These are phyloP conservation scores for Vulpes ferrilata DNA, from an alignment of 2,113 vertebrate species.

Conservation along the genomic window DNA sequence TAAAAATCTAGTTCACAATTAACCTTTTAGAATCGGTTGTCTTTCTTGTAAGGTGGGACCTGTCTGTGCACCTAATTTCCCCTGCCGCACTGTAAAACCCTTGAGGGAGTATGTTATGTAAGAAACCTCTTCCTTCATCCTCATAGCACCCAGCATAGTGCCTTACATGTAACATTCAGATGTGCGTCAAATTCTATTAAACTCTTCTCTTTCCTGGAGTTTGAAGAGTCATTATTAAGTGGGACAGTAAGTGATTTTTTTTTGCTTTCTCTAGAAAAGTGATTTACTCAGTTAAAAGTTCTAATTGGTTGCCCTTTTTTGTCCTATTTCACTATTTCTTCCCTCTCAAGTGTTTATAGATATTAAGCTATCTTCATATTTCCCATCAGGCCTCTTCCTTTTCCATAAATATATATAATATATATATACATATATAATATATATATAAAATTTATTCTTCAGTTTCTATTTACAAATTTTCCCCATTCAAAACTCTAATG, in stretches of 20 bases:
- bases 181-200: neutral
- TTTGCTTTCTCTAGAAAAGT: constrained; percentile 52
- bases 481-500: neutral
- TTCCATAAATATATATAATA: neutral
- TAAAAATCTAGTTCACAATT: neutral
- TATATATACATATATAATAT: too few relatives aligned
- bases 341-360: neutral
- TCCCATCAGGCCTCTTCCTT: neutral
- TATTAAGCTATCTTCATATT: neutral
- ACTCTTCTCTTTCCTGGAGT: neutral
- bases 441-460: neutral
- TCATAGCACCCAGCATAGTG: neutral
- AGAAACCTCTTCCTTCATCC: neutral
- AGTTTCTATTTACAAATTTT: constrained; percentile 57
- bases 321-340: neutral
- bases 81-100: neutral
- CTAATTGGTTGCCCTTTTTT: neutral
- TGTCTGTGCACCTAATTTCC: neutral
- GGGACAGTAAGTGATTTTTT: neutral
- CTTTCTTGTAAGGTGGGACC: neutral
- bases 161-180: neutral
- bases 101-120: neutral
- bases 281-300: constrained; percentile 31
- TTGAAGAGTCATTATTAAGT: neutral
- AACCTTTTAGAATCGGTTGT: neutral